phyloP scores from a whole-genome alignment of 2,888 invertebrate genomes.

The Leptarthrus brevirostris region DNA sequence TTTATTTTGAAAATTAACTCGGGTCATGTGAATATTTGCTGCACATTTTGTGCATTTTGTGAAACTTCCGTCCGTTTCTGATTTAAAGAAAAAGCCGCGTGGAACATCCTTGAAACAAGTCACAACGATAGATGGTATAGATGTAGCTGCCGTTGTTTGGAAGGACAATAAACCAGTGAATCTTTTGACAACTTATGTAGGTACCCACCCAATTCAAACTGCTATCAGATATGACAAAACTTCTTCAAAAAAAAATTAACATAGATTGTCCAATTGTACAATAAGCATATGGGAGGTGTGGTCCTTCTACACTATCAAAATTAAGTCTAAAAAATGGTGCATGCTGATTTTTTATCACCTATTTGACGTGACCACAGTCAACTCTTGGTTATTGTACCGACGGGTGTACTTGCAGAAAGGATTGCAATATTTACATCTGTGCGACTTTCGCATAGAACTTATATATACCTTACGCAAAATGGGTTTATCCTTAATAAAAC shows the following conservation, averaged over 20 bases:
- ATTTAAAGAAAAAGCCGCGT: conserved; percentile 47
- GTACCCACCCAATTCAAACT: not conserved
- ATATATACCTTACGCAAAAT: too few relatives aligned
- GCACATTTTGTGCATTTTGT: too few relatives aligned
- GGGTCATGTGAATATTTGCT: too few relatives aligned
- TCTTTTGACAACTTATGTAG: conserved; percentile 1
- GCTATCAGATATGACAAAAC: conserved; percentile 40
- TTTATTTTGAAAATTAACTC: too few relatives aligned
- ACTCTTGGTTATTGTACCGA: conserved; percentile 34
- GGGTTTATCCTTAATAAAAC: too few relatives aligned
- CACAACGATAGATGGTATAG: conserved; percentile 47
- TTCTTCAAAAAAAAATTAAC: too few relatives aligned
- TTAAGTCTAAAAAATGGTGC: conserved; percentile 50
- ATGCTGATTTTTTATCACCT: conserved; percentile 32
- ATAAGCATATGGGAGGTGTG: conserved; percentile 43
- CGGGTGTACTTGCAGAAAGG: too few relatives aligned
- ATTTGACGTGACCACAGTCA: conserved; percentile 47
- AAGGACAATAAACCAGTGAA: conserved; percentile 53
- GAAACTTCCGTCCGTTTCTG: too few relatives aligned
- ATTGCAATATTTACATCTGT: too few relatives aligned
- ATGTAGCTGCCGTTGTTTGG: conserved; percentile 49
- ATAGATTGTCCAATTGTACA: conserved; percentile 45
- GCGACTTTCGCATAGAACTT: too few relatives aligned
- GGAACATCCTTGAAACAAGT: conserved; percentile 52
- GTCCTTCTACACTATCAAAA: conserved; percentile 51